Evolutionary conservation across 2,113 vertebrate species (phyloP), one percentile per base, ranked within the genome.

Genomic region (Muntiacus muntjak): DNA sequence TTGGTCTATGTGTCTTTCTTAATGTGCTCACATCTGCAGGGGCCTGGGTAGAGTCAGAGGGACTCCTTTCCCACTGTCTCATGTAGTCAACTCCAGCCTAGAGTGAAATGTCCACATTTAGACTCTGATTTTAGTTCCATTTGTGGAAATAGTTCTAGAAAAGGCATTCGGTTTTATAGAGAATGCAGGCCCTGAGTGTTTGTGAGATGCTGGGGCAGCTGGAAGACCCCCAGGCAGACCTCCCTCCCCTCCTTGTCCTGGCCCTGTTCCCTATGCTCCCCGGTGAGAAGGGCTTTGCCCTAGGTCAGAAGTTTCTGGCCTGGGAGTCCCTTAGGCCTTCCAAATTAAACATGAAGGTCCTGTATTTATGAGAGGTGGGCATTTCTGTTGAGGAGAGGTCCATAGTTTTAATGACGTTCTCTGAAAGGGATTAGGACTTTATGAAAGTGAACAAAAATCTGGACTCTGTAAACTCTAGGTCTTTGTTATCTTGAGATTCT

Each of bases 261-360:
- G 14, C 17, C 1, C 1, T 11, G 2, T 28, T 26, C 21, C 15
- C 43, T 36, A 0, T 4, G 8, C 3, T 14, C 3, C n/a, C 16
- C 1, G 16, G 8, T 1, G 33, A 76, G 30, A 16, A 67, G 45
- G 5, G 19, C 16, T n/a, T 21, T 5, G 7, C 6, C 6, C 84
- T 6, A 2, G 43, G 28, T 26, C 14, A 19, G 17, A 52, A 16
- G 14, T n/a, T 50, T 58, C 33, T 30, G 26, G 64, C 15, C 17
- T 57, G 14, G 50, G 62, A 36, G 14, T 13, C 64, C 2, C 8
- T 6, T 3, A 30, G 23, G 15, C 52, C 40, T 76, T 83, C 62
- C 78, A n/a, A 2, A 26, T 5, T 1, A 36, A 67, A 64, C 67
- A 28, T 13, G 36, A 40, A 23, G 19, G 19, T 33, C 26, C 33